A percentile compares a stretch with the other conserved stretches of the same genome.
Evolutionary conservation across 2,797 vertebrate species (phyloP).

Genomic region (Tarsius wallacei): DNA sequence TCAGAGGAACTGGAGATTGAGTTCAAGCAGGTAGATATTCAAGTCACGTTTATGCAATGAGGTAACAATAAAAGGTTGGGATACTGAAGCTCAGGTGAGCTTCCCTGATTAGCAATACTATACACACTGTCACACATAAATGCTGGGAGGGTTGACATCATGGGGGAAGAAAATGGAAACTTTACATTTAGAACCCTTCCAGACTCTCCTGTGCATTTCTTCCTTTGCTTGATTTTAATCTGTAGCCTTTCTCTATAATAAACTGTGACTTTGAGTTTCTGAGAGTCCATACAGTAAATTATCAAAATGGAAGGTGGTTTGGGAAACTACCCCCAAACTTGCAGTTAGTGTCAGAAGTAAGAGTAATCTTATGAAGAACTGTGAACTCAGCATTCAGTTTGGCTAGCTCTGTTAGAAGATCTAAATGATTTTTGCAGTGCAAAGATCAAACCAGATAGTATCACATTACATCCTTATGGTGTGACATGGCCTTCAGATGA

Average conservation of each 20-base stretch:
- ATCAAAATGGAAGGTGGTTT: background rate
- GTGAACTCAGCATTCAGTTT: background rate
- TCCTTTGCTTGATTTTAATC: slow-evolving; percentile 20
- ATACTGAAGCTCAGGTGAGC: background rate
- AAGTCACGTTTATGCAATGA: background rate
- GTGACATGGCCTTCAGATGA: background rate
- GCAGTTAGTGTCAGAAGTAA: background rate
- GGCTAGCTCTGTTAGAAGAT: background rate
- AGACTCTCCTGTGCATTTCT: background rate
- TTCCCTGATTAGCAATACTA: background rate
- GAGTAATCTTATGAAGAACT: background rate
- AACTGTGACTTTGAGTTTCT: background rate
- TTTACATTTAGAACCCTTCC: background rate
- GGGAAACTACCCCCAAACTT: accelerated
- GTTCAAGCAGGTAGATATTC: background rate
- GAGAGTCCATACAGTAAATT: background rate
- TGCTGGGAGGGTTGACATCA: background rate
- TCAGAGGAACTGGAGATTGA: background rate
- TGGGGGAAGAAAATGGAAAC: background rate
- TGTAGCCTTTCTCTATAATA: background rate
- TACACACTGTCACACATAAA: background rate
- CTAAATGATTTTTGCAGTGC: background rate
- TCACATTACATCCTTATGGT: background rate
- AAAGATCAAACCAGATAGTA: background rate
- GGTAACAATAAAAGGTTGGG: background rate